Conservation (phyloP, 2,797 vertebrate species). For the Schizopygopsis pylzovi region DNA sequence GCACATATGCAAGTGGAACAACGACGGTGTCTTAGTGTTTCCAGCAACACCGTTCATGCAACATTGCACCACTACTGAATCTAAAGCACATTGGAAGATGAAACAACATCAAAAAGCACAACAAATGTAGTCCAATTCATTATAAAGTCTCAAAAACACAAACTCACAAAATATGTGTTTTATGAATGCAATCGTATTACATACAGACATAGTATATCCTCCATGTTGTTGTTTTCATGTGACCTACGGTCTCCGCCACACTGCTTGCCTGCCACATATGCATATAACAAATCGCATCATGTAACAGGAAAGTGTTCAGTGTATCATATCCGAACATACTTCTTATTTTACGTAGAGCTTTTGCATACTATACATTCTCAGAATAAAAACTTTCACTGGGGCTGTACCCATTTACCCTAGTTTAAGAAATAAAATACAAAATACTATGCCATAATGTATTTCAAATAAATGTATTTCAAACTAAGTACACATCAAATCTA, state of each 20-base stretch:
- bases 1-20: neutral
- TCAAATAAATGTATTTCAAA: no score
- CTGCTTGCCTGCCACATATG: neutral
- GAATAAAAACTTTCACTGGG: neutral
- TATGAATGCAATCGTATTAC: neutral
- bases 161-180: neutral
- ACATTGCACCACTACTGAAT: neutral
- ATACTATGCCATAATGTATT: no score
- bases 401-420: no score
- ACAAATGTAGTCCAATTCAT: neutral
- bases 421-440: no score
- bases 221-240: neutral
- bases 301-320: neutral
- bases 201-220: neutral
- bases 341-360: neutral
- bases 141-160: neutral
- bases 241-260: neutral
- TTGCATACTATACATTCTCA: neutral
- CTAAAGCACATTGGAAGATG: neutral
- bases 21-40: neutral
- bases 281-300: neutral
- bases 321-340: neutral
- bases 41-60: neutral
- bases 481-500: no score
- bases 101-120: neutral